A percentile compares a stretch with the other conserved stretches of the same genome.
phyloP scores from a whole-genome alignment of 2,113 vertebrate genomes.

The Elgaria multicarinata region DNA sequence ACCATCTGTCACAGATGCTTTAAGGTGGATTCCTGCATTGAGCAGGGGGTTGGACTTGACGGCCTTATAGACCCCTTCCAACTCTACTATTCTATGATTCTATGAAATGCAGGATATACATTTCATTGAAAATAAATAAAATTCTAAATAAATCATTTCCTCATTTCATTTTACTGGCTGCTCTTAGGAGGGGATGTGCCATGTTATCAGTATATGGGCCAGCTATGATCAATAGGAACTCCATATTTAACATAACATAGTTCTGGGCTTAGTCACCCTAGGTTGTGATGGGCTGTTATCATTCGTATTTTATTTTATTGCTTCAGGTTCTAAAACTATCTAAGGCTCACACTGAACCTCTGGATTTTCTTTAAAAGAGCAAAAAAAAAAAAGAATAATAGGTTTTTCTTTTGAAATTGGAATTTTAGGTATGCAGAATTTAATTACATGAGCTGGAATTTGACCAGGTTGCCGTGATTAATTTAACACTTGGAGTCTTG shows the following conservation, averaged over 20 bases:
- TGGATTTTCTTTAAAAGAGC: constrained; percentile 24
- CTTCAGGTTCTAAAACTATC: constrained; percentile 14
- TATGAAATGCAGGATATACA: background rate
- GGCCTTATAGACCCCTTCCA: no score
- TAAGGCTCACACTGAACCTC: background rate
- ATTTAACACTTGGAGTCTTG: constrained; percentile 59
- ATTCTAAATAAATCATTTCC: background rate
- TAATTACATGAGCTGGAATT: constrained; percentile 65
- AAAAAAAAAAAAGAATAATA: constrained; percentile 27
- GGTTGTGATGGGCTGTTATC: background rate
- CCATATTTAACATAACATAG: background rate
- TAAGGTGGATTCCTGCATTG: no score
- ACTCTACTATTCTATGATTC: no score
- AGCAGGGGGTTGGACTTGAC: no score
- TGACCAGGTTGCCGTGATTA: constrained; percentile 62
- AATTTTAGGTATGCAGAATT: constrained; percentile 63
- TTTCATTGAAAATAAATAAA: background rate
- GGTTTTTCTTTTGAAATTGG: constrained; percentile 44
- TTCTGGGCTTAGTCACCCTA: background rate
- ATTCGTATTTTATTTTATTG: background rate
- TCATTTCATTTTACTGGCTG: background rate
- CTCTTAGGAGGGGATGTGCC: background rate
- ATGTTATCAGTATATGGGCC: background rate
- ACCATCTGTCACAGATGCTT: no score
- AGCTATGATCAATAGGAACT: background rate